These are phyloP conservation scores for Anas platyrhynchos DNA, from an alignment of 2,113 vertebrate genomes.

Conservation along the genomic window DNA sequence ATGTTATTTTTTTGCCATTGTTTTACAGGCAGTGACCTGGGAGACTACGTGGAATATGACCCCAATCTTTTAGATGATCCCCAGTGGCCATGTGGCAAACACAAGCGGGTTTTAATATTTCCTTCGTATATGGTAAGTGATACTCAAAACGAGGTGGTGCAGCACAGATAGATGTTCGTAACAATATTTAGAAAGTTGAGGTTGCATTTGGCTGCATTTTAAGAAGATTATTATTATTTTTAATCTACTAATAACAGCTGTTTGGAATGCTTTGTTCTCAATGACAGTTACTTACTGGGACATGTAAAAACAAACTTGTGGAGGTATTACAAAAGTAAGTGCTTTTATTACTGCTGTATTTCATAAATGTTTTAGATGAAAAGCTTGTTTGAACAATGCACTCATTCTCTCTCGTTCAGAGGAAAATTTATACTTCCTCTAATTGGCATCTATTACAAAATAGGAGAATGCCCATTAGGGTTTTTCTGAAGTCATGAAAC, in stretches of 20 bases:
- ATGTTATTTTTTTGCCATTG: background rate
- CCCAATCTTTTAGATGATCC: constrained; percentile 98
- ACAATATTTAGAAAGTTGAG: background rate
- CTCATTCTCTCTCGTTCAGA: constrained; percentile 32
- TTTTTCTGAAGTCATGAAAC: constrained; percentile 24
- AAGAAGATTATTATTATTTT: background rate
- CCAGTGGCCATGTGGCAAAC: constrained; percentile 98
- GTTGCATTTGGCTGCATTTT: background rate
- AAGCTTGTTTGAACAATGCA: constrained; percentile 39
- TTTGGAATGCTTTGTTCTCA: constrained; percentile 32
- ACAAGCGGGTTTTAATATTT: constrained; percentile 97
- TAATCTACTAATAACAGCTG: background rate
- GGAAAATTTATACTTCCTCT: constrained; percentile 35
- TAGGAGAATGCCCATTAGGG: constrained; percentile 22
- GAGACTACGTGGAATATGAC: constrained; percentile 92
- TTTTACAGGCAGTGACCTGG: constrained; percentile 88
- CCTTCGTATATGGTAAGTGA: constrained; percentile 96
- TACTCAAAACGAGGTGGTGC: background rate
- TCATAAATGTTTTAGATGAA: constrained; percentile 23
- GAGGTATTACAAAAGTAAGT: constrained; percentile 36
- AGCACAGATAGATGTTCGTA: background rate
- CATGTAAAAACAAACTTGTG: constrained; percentile 28
- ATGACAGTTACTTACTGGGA: constrained; percentile 42
- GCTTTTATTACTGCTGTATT: constrained; percentile 22
- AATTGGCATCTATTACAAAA: constrained; percentile 21